Evolutionary conservation across 2,797 vertebrate species (phyloP).

Genomic region (Acanthurus tractus): DNA sequence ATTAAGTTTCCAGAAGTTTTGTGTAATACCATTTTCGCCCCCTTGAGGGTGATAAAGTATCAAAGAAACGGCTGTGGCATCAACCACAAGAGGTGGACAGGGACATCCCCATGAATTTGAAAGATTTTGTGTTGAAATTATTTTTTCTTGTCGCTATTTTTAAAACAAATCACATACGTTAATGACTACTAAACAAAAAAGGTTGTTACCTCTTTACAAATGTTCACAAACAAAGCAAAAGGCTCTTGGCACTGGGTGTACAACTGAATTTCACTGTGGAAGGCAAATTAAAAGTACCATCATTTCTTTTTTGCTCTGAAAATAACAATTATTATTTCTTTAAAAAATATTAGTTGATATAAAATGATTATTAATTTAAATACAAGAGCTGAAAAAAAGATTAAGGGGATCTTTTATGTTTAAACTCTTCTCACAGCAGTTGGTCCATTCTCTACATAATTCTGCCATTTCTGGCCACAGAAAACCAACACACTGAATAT

Average conservation of each 20-base stretch:
- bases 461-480: too few species aligned
- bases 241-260: background rate
- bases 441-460: too few species aligned
- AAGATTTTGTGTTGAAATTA: background rate
- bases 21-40: slow-evolving; percentile 26
- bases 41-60: slow-evolving; percentile 50
- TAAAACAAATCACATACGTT: too few species aligned
- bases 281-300: background rate
- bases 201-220: background rate
- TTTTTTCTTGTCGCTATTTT: background rate
- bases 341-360: too few species aligned
- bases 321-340: too few species aligned
- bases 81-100: background rate
- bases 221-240: background rate
- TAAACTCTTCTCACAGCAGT: too few species aligned
- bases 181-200: too few species aligned
- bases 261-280: background rate
- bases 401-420: too few species aligned
- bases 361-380: too few species aligned
- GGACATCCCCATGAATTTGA: background rate
- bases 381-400: background rate
- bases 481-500: too few species aligned
- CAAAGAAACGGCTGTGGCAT: background rate
- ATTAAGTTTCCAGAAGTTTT: background rate
- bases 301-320: background rate